Evolutionary conservation across 2,888 invertebrate species (phyloP), one percentile per base, ranked within the genome.

Genomic region (Hemicrepidius hirtus): DNA sequence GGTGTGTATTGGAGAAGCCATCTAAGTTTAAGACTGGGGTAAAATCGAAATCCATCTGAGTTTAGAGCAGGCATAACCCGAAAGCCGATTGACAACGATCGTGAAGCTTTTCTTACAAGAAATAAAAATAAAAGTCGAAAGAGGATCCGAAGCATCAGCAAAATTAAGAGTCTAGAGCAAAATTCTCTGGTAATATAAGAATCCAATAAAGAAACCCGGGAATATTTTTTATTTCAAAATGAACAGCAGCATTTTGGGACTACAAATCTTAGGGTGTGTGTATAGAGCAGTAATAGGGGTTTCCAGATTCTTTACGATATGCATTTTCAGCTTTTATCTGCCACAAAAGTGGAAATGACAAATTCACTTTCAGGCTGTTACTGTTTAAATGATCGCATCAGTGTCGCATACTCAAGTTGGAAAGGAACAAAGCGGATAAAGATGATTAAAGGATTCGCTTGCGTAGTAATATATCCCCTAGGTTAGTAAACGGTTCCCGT

Each of bases 261-360:
- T 59, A 50, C 60, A 68, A 68, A 62, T 68, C 63, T 69, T 53
- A 44, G 53, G 28, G 46, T 44, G 68, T 55, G 41, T 69, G 50
- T 55, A 62, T 63, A 55, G 63, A 63, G 40, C 69, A 28, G 63
- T 69, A 69, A 69, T 69, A 44, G 69, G 69, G 69, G 50, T 63
- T 69, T 69, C 18, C 28, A 53, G 63, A 55, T 55, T 69, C 69
- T 69, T 63, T 62, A 69, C 53, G 62, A 62, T 62, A 69, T 63
- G 62, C 69, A 69, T 69, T 69, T 68, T 63, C 69, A 63, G 69
- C 53, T 63, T 69, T 69, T 69, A 69, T 69, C 55, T 63, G 55
- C 69, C 69, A 63, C 69, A 63, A 69, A 69, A 62, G 53, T 63
- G 69, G 63, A 21, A 69, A 69, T 13, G 69, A 69, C 69, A 69